Percentiles rank a stretch among this genome's conserved stretches.
Evolutionary conservation across 2,113 vertebrate species (phyloP).

Genomic region (Acrocephalus arundinaceus): DNA sequence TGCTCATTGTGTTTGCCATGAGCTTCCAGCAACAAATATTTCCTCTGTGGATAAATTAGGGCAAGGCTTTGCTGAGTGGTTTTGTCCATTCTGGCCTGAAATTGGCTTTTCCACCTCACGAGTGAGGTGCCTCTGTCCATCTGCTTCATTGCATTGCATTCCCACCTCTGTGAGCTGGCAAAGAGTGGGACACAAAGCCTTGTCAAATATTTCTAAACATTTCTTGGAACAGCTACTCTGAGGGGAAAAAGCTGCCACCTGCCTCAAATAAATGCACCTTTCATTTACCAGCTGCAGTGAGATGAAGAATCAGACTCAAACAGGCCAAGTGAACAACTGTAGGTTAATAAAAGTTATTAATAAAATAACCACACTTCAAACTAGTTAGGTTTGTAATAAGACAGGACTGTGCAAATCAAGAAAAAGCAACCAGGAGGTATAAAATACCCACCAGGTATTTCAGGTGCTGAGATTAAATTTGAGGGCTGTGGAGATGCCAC

Average conservation of each 20-base stretch:
- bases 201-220: not conserved
- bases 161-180: not conserved
- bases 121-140: not conserved
- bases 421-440: not conserved
- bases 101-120: not conserved
- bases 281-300: not conserved
- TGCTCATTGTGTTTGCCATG: slow-evolving; percentile 10
- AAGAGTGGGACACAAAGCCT: not conserved
- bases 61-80: not conserved
- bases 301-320: not conserved
- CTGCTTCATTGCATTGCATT: not conserved
- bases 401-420: not conserved
- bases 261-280: not conserved
- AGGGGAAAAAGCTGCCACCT: not conserved
- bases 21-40: slow-evolving; percentile 8
- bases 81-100: not conserved
- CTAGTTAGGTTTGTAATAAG: not conserved
- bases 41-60: not conserved
- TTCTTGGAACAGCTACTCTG: not conserved
- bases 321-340: not conserved
- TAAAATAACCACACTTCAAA: not conserved
- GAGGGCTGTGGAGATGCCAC: not conserved
- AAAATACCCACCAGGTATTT: not conserved
- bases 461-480: not conserved
- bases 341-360: not conserved